Evolutionary conservation across 1,140 invertebrate species (phyloP).

Genomic region (Scaptodrosophila lebanonensis): DNA sequence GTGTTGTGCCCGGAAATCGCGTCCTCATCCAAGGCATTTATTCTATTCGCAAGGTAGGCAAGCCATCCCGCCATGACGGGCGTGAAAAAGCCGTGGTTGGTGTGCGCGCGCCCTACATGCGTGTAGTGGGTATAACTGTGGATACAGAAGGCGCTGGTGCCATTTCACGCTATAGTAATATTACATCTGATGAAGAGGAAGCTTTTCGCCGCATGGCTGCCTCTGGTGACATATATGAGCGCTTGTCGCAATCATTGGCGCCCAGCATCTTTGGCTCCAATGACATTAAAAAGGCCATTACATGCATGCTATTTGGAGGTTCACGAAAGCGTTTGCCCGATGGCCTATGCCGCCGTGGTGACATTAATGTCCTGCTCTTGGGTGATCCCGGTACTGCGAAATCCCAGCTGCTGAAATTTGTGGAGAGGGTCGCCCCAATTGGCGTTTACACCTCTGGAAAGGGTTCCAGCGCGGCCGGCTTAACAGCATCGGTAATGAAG

Average conservation of each 20-base stretch:
- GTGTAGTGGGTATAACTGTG: slow-evolving; percentile 94
- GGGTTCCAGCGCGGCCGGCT: slow-evolving; percentile 98
- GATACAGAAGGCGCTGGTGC: slow-evolving; percentile 89
- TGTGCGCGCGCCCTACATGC: slow-evolving; percentile 94
- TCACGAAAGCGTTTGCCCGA: slow-evolving; percentile 94
- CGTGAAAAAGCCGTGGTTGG: slow-evolving; percentile 93
- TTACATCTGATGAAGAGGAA: slow-evolving; percentile 94
- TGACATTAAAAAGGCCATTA: slow-evolving; percentile 99
- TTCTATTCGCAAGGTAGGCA: slow-evolving; percentile 94
- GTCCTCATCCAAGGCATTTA: slow-evolving; percentile 96
- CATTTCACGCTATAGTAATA: slow-evolving; percentile 77
- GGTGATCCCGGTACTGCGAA: slow-evolving; percentile 99
- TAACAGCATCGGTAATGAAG: slow-evolving; percentile 97
- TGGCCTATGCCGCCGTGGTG: slow-evolving; percentile 95
- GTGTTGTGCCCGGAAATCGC: slow-evolving; percentile 96
- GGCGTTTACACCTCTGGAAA: slow-evolving; percentile 99
- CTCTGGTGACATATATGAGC: slow-evolving; percentile 92
- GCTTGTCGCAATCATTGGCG: slow-evolving; percentile 93
- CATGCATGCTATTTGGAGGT: slow-evolving; percentile 96
- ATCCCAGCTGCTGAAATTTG: slow-evolving; percentile 98
- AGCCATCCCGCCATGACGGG: slow-evolving; percentile 80
- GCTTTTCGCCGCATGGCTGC: slow-evolving; percentile 91
- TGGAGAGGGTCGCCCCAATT: slow-evolving; percentile 96
- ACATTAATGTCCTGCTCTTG: slow-evolving; percentile 96
- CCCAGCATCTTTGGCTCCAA: slow-evolving; percentile 97